Percentiles rank a stretch among this genome's conserved stretches.
Evolutionary conservation across 2,113 vertebrate species (phyloP).

Genomic region (Vanacampus margaritifer): DNA sequence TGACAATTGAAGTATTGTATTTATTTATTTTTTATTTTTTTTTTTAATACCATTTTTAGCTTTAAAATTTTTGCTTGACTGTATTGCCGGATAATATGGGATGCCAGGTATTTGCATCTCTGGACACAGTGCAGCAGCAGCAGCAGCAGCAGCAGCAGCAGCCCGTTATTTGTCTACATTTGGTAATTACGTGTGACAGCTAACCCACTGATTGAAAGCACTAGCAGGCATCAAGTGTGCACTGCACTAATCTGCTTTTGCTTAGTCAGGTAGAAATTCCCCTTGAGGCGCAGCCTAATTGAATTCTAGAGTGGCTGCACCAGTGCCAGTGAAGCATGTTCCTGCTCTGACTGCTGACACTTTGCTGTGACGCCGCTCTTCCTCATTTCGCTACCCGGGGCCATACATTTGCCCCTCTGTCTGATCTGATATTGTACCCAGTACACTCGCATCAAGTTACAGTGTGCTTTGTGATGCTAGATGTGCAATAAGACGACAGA

Average conservation of each 20-base stretch:
- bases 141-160: neutral
- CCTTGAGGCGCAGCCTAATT: conserved; percentile 42
- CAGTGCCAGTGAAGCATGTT: conserved; percentile 17
- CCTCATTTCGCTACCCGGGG: conserved; percentile 23
- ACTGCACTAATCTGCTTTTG: conserved; percentile 36
- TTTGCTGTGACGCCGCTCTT: conserved; percentile 12
- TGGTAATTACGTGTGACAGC: neutral
- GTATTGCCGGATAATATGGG: neutral
- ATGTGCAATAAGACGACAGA: neutral
- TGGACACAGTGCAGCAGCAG: neutral
- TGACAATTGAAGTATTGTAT: too few relatives aligned
- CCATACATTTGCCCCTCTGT: conserved; percentile 24
- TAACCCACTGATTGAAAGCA: conserved; percentile 1
- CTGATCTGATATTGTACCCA: conserved; percentile 11
- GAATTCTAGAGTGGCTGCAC: conserved; percentile 36
- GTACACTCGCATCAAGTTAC: neutral
- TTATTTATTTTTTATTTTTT: neutral
- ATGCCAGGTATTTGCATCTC: neutral
- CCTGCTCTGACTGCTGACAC: conserved; percentile 23
- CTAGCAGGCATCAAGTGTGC: conserved; percentile 12
- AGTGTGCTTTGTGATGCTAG: neutral
- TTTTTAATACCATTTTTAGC: too few relatives aligned
- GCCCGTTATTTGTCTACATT: neutral
- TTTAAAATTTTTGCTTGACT: neutral
- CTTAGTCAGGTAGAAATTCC: conserved; percentile 58